A percentile compares a stretch with the other conserved stretches of the same genome.
phyloP scores from a whole-genome alignment of 2,888 invertebrate genomes.

The Colostygia pectinataria region DNA sequence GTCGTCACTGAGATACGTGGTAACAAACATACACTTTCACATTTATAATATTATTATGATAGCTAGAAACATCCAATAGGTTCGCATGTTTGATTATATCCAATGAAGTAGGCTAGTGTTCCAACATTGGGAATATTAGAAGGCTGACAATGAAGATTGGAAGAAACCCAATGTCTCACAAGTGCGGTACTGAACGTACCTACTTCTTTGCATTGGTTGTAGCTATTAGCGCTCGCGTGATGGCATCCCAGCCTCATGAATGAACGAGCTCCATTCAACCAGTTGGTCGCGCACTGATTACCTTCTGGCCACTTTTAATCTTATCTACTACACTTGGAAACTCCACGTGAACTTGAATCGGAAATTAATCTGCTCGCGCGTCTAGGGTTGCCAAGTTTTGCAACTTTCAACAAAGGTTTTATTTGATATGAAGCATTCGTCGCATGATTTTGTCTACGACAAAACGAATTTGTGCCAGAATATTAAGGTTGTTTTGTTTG shows the following conservation, averaged over 20 bases:
- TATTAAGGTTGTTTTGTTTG: no score
- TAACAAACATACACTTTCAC: no score
- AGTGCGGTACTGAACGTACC: neutral
- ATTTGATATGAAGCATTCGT: no score
- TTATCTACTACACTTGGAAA: constrained; percentile 72
- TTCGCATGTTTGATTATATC: no score
- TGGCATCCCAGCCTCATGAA: constrained; percentile 75
- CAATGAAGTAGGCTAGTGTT: no score
- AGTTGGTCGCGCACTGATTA: constrained; percentile 80
- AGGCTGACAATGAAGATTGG: no score
- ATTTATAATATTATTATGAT: no score
- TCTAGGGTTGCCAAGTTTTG: constrained; percentile 26
- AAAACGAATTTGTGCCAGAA: no score
- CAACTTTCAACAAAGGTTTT: neutral
- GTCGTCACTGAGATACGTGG: no score
- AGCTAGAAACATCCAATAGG: no score
- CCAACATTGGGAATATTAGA: no score
- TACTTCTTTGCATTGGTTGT: constrained; percentile 3
- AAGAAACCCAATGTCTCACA: constrained; percentile 3
- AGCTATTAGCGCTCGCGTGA: constrained; percentile 66
- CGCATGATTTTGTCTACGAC: no score
- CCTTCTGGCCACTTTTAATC: constrained; percentile 71
- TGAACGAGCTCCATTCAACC: constrained; percentile 73
- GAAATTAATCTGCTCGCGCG: constrained; percentile 47
- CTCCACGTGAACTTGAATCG: constrained; percentile 55